These are phyloP conservation scores for Troides aeacus DNA, from an alignment of 2,888 invertebrate genomes.

Conservation along the genomic window DNA sequence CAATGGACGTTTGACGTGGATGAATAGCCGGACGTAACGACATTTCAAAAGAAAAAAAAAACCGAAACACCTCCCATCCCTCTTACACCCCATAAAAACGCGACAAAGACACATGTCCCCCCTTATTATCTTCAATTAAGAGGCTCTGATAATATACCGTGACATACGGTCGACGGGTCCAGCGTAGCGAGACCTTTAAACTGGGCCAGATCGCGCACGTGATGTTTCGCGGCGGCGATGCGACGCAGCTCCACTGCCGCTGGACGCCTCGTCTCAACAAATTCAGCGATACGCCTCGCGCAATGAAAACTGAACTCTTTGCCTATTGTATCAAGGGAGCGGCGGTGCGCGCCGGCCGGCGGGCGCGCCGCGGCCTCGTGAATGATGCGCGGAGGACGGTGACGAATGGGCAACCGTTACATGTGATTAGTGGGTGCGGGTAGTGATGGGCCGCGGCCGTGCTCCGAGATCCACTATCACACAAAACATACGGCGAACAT, in stretches of 20 bases:
- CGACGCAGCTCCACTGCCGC: constrained; percentile 43
- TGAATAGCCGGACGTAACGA: constrained; percentile 63
- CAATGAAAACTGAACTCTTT: constrained; percentile 44
- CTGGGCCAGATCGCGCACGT: constrained; percentile 17
- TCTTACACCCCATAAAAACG: constrained; percentile 73
- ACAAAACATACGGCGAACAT: too few species aligned
- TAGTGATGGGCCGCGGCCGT: constrained; percentile 25
- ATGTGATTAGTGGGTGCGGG: constrained; percentile 65
- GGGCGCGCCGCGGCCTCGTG: constrained; percentile 51
- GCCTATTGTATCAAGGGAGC: constrained; percentile 34
- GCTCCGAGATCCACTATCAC: background rate
- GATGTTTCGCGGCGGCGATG: constrained; percentile 30
- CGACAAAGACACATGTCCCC: constrained; percentile 77
- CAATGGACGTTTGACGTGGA: constrained; percentile 54
- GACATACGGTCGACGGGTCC: constrained; percentile 65
- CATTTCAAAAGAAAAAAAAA: constrained; percentile 52
- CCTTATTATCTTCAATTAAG: constrained; percentile 80
- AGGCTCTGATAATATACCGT: constrained; percentile 73
- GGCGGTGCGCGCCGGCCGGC: constrained; percentile 42
- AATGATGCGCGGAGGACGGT: constrained; percentile 64
- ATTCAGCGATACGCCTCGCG: constrained; percentile 34
- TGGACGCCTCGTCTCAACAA: constrained; percentile 50
- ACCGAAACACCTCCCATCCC: constrained; percentile 61
- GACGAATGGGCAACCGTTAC: constrained; percentile 64
- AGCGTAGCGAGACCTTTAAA: constrained; percentile 41